Evolutionary conservation across 2,888 invertebrate genomes (phyloP), one percentile per base, ranked within the genome.

Genomic region (Phanerotoma sp.): DNA sequence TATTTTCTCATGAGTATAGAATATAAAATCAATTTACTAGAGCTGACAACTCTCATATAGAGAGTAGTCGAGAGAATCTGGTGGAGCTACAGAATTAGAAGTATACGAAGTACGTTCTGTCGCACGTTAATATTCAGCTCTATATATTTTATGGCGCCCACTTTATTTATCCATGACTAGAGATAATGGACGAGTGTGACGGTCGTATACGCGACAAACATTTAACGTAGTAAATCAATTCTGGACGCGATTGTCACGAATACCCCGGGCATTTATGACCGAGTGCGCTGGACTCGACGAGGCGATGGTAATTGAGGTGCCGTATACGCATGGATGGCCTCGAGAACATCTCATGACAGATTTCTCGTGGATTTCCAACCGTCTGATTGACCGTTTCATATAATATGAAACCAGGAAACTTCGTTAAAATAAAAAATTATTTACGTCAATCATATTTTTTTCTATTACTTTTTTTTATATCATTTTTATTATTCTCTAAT

Each of bases 201-300:
- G 45, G 42, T 54, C 54, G 54, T 46, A 54, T 55, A 45, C 40
- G 55, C 50, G 38, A 50, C 55, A 55, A 55, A 55, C 50, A 49
- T 55, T 55, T 55, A 55, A 50, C 25, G 55, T 55, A 46, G 50
- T 55, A 55, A 55, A 55, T 55, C 55, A 55, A 55, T 55, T 50
- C 50, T 25, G 55, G 46, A 20, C 49, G 50, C 50, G 35, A 51
- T 51, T 42, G 50, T 51, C 50, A 51, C 35, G 25, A 42, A 49
- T 49, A 49, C 35, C 41, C 48, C 21, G 50, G 50, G 45, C 55
- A 46, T 55, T 55, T 55, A 55, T 51, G 50, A 55, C 45, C 40
- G 45, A 38, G 35, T 51, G 37, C 20, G 20, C 40, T 21, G 30
- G 16, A 28, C 32, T 22, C 25, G 20, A 32, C 18, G 41, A 48